These are phyloP conservation scores for Amphimedon queenslandica DNA, from an alignment of 37 sponge, comb jelly and placozoan genomes.

Conservation along the genomic window DNA sequence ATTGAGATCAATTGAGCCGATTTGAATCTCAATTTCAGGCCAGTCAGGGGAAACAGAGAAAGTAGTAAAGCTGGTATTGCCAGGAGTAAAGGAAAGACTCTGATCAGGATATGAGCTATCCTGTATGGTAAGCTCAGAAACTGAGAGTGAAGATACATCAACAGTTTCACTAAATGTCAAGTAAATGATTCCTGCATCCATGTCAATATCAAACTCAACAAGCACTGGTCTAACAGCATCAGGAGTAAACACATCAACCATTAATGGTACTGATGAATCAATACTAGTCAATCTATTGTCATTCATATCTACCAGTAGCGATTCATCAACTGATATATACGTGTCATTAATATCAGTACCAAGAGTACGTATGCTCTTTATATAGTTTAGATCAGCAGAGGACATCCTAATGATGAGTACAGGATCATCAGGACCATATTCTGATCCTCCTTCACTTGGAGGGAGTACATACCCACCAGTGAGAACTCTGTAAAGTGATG, in stretches of 20 bases:
- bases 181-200: conserved; percentile 52
- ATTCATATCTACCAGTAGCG: conserved; percentile 73
- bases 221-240: conserved; percentile 64
- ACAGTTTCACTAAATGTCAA: conserved; percentile 81
- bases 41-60: conserved; percentile 53
- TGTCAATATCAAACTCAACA: conserved; percentile 72
- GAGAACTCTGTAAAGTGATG: conserved; percentile 20
- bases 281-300: conserved; percentile 45
- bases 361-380: conserved; percentile 54
- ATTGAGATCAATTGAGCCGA: conserved; percentile 73
- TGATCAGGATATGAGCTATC: conserved; percentile 7
- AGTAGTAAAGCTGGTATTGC: conserved; percentile 23
- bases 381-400: conserved; percentile 66
- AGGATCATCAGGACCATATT: conserved; percentile 55
- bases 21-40: conserved; percentile 60
- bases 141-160: conserved; percentile 63
- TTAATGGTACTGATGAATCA: conserved; percentile 10
- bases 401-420: conserved; percentile 46
- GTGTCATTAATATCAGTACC: conserved; percentile 53
- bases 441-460: conserved; percentile 38
- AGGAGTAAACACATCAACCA: conserved; percentile 24
- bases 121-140: conserved; percentile 62
- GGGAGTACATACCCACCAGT: conserved; percentile 36
- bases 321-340: conserved; percentile 41
- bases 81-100: conserved; percentile 49